These are phyloP conservation scores for Podarcis siculus DNA, from an alignment of 2,797 vertebrate species.

Conservation along the genomic window DNA sequence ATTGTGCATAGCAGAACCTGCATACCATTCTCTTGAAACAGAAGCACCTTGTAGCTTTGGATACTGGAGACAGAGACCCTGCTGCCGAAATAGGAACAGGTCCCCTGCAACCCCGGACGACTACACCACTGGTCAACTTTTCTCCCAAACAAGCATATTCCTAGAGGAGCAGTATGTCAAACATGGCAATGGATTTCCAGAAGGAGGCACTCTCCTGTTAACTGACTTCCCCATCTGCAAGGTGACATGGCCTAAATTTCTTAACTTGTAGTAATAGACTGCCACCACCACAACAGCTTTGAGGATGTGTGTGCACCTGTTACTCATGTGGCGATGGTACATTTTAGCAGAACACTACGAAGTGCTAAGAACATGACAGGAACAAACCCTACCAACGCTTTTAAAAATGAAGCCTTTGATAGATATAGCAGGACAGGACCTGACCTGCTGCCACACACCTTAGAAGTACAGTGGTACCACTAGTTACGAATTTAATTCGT, in stretches of 20 bases:
- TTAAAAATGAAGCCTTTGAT: neutral
- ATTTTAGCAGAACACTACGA: conserved; percentile 17
- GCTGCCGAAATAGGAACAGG: too few species aligned
- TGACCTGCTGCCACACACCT: neutral
- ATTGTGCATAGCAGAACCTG: too few species aligned
- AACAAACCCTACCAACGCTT: neutral
- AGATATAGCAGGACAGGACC: neutral
- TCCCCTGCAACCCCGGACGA: too few species aligned
- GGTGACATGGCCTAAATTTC: too few species aligned
- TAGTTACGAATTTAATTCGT: too few species aligned
- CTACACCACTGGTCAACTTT: neutral
- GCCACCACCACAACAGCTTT: accelerated
- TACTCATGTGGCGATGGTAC: neutral
- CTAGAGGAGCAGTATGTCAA: too few species aligned
- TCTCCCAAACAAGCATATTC: neutral
- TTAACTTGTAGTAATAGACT: neutral
- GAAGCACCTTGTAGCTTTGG: too few species aligned
- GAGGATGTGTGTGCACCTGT: neutral
- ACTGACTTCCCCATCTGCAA: neutral
- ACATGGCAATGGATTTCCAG: neutral
- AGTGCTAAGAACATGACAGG: conserved; percentile 18
- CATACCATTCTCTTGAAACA: too few species aligned
- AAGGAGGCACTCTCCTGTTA: neutral
- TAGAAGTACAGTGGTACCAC: neutral
- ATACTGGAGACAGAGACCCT: too few species aligned